Evolutionary conservation across 30 jellyfish, hydroid and myxozoan species (phyloP).

Genomic region (Sanderia malayensis): DNA sequence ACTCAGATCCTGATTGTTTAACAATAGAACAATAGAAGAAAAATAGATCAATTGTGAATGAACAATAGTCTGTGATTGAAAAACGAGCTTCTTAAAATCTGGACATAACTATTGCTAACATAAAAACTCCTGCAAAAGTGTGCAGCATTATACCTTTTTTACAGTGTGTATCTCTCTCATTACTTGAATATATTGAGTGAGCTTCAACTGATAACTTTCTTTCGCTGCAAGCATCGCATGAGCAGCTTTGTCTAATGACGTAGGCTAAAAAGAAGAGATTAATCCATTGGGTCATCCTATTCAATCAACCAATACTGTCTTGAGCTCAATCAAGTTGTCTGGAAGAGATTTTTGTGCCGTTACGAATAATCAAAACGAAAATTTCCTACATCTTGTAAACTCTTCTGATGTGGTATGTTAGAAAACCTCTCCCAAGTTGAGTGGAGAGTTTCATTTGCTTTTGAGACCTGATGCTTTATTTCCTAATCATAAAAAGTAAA

Average conservation of each 20-base stretch:
- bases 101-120: too few relatives aligned
- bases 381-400: conserved; percentile 84
- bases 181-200: conserved; percentile 70
- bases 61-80: too few relatives aligned
- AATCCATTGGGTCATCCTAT: too few relatives aligned
- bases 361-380: conserved; percentile 1
- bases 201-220: conserved; percentile 76
- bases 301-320: too few relatives aligned
- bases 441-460: conserved; percentile 84
- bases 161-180: conserved; percentile 61
- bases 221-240: conserved; percentile 87
- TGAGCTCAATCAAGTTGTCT: too few relatives aligned
- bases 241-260: conserved; percentile 81
- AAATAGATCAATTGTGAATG: too few relatives aligned
- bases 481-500: conserved; percentile 36
- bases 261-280: conserved; percentile 56
- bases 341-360: too few relatives aligned
- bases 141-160: conserved; percentile 72
- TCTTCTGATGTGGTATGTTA: conserved; percentile 62
- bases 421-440: conserved; percentile 88
- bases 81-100: too few relatives aligned
- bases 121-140: too few relatives aligned
- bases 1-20: too few relatives aligned
- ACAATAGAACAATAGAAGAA: too few relatives aligned
- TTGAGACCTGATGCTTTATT: conserved; percentile 58